Evolutionary conservation across 2,888 invertebrate genomes (phyloP), one percentile per base, ranked within the genome.

Genomic region (Drosophila kanekoi): DNA sequence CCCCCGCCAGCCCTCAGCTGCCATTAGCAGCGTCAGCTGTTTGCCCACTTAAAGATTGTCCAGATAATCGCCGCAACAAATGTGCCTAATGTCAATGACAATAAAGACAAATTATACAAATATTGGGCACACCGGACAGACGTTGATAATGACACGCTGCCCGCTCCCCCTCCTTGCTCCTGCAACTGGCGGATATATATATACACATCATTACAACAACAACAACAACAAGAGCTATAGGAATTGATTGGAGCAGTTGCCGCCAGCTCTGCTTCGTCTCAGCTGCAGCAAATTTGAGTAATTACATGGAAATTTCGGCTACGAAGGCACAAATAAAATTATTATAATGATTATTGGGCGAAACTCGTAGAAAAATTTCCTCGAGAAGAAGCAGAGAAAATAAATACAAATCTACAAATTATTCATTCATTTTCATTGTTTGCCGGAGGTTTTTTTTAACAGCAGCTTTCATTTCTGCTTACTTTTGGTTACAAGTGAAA

Each of bases 81-180:
- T 81, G 81, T 83, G 78, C 76, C 81, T 81, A 81, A 81, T 81
- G 81, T 78, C 81, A 78, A 71, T 81, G 83, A 83, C 83, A 83
- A 81, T 81, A 81, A 81, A 78, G 79, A 81, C 76, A 82, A 80
- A 80, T 80, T 80, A 79, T 79, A 79, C 82, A 80, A 80, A 81
- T 81, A 79, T 79, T 80, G 77, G 59, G 60, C 64, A 57, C 28
- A 41, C 38, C 41, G 57, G 76, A 35, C 56, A 44, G 60, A 48
- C 52, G 72, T 67, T 79, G 76, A 81, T 79, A 80, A 79, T 81
- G 79, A 74, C 67, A 68, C 71, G 59, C 67, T 52, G 51, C 28
- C 8, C 28, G 28, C 28, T 28, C 28, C 28, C 2, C 8, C n/a
- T n/a, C n/a, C n/a, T n/a, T n/a, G n/a, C n/a, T n/a, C n/a, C n/a